Base-by-base conservation (phyloP, 2,113 vertebrate genomes). In the Antechinus flavipes region DNA sequence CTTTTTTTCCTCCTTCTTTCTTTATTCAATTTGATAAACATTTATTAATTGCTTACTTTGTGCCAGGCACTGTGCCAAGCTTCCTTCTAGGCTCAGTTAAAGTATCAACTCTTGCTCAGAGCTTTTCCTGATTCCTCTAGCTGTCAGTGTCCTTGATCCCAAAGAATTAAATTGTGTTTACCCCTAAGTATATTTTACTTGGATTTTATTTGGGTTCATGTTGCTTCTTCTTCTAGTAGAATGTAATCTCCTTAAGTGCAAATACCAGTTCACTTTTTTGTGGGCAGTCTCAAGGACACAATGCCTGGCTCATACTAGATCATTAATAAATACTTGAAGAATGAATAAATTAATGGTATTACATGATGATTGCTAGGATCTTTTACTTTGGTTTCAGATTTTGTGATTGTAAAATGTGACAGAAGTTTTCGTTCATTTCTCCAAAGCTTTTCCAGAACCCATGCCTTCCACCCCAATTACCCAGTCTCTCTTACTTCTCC, bases 401-500 rank as follows among this genome's bases (percentile, higher is more conserved):
- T 84, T 84, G n/a, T 42, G 68, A 42, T 42, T 42, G 1, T 8
- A 42, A 84, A 84, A 84, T 84, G 19, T 8, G 16, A 42, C 6
- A 8, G 16, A 16, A 84, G 19, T 84, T 42, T 23, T 84, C 16
- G 7, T 84, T 42, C 68, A 42, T 42, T 30, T 14, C 27, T 25
- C 47, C 47, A 49, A 30, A 52, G 9, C 46, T 52, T 3, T 49
- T 90, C 8, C 90, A 52, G 90, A 47, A 49, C 25, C 27, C 46
- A 52, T 27, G 47, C 89, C 97, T 94, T 84, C 53, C 58, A 1
- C 58, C 12, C 25, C 47, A 56, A 16, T 19, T 92, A 91, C 93
- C 16, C 4, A 1, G 2, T 84, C n/a, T 90, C 22, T 0, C 98
- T 98, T 98, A 99, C 99, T 94, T 99, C 96, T 99, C 99, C 5